These are phyloP conservation scores for Meloidogyne chitwoodi DNA, from an alignment of 1,140 invertebrate genomes.

Conservation along the genomic window DNA sequence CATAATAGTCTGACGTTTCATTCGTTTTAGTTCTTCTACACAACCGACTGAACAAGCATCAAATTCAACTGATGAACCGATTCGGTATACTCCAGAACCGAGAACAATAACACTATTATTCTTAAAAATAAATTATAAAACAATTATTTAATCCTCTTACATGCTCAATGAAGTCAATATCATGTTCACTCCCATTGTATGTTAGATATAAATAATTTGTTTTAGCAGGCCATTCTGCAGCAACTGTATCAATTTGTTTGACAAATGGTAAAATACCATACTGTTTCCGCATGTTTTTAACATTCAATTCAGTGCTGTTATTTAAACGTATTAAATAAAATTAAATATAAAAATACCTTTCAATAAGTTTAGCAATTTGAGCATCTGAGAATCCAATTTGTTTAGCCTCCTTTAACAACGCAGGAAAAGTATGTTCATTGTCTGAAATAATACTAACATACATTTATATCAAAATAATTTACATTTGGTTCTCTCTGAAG, in stretches of 20 bases:
- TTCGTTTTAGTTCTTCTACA: constrained; percentile 78
- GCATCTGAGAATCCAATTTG: constrained; percentile 93
- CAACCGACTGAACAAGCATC: constrained; percentile 99
- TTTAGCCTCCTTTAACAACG: constrained; percentile 75
- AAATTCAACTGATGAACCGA: constrained; percentile 95
- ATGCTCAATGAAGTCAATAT: constrained; percentile 66
- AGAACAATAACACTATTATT: constrained; percentile 63
- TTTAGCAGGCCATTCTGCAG: constrained; percentile 94
- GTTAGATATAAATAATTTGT: constrained; percentile 98
- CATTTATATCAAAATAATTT: neutral
- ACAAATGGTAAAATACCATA: constrained; percentile 74
- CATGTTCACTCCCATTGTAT: constrained; percentile 83
- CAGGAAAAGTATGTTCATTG: neutral
- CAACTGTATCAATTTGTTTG: constrained; percentile 98
- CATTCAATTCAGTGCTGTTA: neutral
- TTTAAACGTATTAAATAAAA: neutral
- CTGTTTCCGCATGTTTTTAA: neutral
- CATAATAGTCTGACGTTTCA: constrained; percentile 81
- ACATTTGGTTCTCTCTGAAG: neutral
- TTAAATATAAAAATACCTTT: constrained; percentile 68
- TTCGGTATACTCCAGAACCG: constrained; percentile 93
- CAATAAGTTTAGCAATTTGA: constrained; percentile 81
- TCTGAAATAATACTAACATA: neutral
- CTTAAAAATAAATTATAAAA: neutral
- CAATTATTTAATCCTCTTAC: neutral